Percentiles rank a stretch among this genome's conserved stretches.
Conservation (phyloP, 2,797 vertebrate genomes). For the Streptopelia turtur region DNA sequence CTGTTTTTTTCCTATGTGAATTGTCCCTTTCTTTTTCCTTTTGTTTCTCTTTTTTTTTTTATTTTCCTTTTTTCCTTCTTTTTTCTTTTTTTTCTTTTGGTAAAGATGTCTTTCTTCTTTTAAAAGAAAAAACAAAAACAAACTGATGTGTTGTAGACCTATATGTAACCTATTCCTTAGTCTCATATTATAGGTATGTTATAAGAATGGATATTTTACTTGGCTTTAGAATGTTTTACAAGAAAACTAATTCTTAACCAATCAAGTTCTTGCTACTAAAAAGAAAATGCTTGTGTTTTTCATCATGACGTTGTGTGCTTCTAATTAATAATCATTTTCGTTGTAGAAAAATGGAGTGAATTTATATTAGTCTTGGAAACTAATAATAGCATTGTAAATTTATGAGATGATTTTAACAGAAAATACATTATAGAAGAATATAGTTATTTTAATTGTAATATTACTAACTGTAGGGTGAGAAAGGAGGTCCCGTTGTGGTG, state of each 20-base stretch:
- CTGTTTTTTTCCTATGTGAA: constrained; percentile 81
- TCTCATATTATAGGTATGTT: constrained; percentile 97
- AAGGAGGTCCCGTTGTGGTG: constrained; percentile 94
- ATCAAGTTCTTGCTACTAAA: constrained; percentile 95
- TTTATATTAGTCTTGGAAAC: constrained; percentile 99
- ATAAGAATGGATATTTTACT: constrained; percentile 99
- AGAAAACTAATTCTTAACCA: constrained; percentile 95
- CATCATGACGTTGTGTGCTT: constrained; percentile 98
- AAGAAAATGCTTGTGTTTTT: constrained; percentile 92
- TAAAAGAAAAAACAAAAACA: constrained; percentile 73
- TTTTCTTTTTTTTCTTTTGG: constrained; percentile 74
- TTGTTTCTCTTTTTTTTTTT: constrained; percentile 44
- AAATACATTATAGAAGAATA: constrained; percentile 97
- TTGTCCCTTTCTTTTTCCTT: constrained; percentile 72
- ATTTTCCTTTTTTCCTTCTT: constrained; percentile 52
- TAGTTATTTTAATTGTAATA: constrained; percentile 99
- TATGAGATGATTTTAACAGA: constrained; percentile 97
- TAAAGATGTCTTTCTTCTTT: constrained; percentile 85
- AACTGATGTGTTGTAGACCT: constrained; percentile 92
- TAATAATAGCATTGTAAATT: constrained; percentile 99
- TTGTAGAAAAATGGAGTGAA: constrained; percentile 99
- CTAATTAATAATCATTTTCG: constrained; percentile 99
- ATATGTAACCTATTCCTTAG: constrained; percentile 93
- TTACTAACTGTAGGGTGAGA: constrained; percentile 99
- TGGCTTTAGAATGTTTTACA: constrained; percentile 99